These are phyloP conservation scores for Sus scrofa DNA, from an alignment of 2,113 vertebrate genomes.

Conservation along the genomic window T2T-Sscrofa CM000817.6:145617501-145618000, in stretches of 20 bases:
- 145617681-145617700: constrained; percentile 11
- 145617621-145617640: constrained; percentile 23
- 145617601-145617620: neutral
- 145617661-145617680: constrained; percentile 13
- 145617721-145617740: neutral
- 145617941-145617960: neutral
- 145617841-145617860: neutral
- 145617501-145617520: neutral
- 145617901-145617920: neutral
- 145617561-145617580: neutral
- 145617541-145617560: neutral
- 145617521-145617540: neutral
- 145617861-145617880: neutral
- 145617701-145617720: neutral
- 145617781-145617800: constrained; percentile 22
- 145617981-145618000: constrained; percentile 3
- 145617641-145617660: neutral
- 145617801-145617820: constrained; percentile 19
- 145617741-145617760: constrained; percentile 32
- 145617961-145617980: constrained; percentile 28
- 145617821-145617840: neutral
- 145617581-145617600: neutral
- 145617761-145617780: neutral
- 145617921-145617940: neutral
- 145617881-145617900: neutral